A percentile compares a stretch with the other conserved stretches of the same genome.
Evolutionary conservation across 2,888 invertebrate species (phyloP).

Genomic region (Pecten maximus): DNA sequence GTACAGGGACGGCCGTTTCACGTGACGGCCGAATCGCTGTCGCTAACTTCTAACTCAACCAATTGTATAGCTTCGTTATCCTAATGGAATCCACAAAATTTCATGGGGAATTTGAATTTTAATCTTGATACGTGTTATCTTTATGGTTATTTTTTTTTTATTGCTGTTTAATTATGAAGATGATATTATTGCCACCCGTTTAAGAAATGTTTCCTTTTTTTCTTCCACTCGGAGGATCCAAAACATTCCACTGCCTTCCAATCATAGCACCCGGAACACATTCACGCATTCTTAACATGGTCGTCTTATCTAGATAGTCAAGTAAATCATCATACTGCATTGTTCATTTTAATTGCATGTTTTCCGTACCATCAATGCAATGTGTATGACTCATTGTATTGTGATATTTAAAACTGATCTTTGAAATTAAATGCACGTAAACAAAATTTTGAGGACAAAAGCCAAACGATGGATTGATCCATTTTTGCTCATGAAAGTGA

Average conservation of each 20-base stretch:
- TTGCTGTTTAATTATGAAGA: not conserved
- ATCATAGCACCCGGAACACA: not conserved
- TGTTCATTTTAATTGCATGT: not conserved
- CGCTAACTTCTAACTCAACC: not conserved
- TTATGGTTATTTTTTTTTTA: not conserved
- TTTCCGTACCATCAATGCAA: not conserved
- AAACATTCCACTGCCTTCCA: conserved; percentile 11
- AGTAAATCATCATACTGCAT: not conserved
- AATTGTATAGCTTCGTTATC: not conserved
- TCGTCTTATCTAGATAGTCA: not conserved
- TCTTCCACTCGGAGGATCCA: not conserved
- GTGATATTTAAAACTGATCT: not conserved
- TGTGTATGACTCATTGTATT: not conserved
- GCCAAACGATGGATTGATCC: not conserved
- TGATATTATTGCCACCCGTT: not conserved
- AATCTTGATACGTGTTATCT: conserved; percentile 6
- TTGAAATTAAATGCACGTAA: not conserved
- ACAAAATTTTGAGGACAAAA: not conserved
- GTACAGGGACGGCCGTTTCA: not conserved
- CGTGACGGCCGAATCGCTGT: not conserved
- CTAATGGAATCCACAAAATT: not conserved
- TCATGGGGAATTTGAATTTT: conserved; percentile 22
- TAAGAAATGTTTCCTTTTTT: not conserved
- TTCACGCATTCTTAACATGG: not conserved
- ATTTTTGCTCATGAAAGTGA: not conserved